phyloP scores from a whole-genome alignment of 2,113 vertebrate species.

The Mixornis gularis region DNA sequence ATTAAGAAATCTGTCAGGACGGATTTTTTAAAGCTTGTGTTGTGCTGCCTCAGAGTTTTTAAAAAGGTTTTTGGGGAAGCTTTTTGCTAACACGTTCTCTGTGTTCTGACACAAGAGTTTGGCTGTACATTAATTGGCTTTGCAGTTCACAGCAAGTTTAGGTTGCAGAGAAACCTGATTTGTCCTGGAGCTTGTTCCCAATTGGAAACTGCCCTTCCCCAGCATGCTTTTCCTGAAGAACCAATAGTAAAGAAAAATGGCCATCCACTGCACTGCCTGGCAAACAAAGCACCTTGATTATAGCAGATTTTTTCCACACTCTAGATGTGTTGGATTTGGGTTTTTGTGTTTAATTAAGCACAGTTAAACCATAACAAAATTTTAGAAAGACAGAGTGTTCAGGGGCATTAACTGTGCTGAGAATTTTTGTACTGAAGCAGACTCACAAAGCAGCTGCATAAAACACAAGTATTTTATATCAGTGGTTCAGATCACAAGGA shows the following conservation, averaged over 20 bases:
- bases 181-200: background rate
- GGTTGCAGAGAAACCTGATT: background rate
- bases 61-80: background rate
- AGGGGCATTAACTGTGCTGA: background rate
- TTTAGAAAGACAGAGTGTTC: background rate
- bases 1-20: slow-evolving; percentile 22
- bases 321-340: background rate
- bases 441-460: background rate
- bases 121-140: background rate
- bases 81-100: background rate
- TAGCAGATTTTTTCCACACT: background rate
- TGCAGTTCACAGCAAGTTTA: background rate
- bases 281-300: background rate
- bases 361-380: background rate
- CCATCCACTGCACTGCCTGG: background rate
- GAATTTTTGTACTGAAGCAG: background rate
- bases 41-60: background rate
- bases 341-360: background rate
- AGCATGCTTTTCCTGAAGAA: background rate
- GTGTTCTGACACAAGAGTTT: background rate
- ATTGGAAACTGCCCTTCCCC: background rate
- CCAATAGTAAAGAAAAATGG: background rate
- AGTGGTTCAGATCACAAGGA: background rate
- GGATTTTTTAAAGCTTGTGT: background rate
- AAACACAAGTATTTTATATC: background rate